These are phyloP conservation scores for Percopsis omiscomaycus DNA, from an alignment of 2,797 vertebrate species.

Conservation along the genomic window DNA sequence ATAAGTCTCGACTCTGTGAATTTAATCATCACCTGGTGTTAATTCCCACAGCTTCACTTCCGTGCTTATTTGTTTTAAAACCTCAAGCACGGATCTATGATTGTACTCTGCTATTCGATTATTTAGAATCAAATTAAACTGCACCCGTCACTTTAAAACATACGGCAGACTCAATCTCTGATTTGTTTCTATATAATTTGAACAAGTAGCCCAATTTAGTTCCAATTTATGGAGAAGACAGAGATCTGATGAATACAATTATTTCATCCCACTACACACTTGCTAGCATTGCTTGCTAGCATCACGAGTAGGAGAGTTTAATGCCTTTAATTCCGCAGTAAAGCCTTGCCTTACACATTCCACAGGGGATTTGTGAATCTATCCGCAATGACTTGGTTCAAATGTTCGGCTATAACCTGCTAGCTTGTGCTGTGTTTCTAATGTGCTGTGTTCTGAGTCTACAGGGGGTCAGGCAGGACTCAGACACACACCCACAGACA, in stretches of 20 bases:
- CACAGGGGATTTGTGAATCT: slow-evolving; percentile 14
- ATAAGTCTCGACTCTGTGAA: slow-evolving; percentile 5
- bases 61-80: background rate
- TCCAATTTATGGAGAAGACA: no score
- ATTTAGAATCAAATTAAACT: no score
- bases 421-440: slow-evolving; percentile 35
- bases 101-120: background rate
- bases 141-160: no score
- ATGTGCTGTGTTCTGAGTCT: slow-evolving; percentile 27
- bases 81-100: background rate
- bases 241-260: no score
- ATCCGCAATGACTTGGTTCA: slow-evolving; percentile 22
- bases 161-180: no score
- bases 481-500: background rate
- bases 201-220: no score
- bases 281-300: no score
- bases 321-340: slow-evolving; percentile 25
- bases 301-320: slow-evolving; percentile 13
- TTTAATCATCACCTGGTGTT: slow-evolving; percentile 11
- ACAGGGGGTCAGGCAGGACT: slow-evolving; percentile 10
- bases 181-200: no score
- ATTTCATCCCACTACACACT: background rate
- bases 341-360: slow-evolving; percentile 14
- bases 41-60: background rate
- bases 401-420: slow-evolving; percentile 10